Conservation (phyloP, 2,888 invertebrate genomes). For the Nemurella pictetii region DNA sequence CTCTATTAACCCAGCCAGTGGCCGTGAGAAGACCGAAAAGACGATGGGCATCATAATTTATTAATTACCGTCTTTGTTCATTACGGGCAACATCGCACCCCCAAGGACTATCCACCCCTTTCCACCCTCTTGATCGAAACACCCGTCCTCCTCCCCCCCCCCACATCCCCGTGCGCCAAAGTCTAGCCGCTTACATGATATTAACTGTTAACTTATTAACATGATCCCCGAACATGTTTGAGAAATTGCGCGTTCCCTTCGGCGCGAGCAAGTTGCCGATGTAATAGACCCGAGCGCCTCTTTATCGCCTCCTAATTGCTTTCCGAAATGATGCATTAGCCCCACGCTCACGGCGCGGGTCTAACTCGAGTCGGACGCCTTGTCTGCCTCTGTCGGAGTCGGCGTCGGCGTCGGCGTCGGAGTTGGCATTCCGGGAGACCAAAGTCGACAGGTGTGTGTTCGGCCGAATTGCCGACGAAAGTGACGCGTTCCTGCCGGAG, state of each 20-base stretch:
- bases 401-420: not conserved
- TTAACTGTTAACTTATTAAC: slow-evolving; percentile 1
- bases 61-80: slow-evolving; percentile 35
- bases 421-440: slow-evolving; percentile 6
- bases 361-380: not conserved
- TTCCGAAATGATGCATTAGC: not conserved
- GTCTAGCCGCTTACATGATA: not conserved
- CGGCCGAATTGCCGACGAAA: not conserved
- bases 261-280: not conserved
- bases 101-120: not conserved
- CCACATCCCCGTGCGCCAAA: too few relatives aligned
- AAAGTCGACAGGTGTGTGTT: slow-evolving; percentile 35
- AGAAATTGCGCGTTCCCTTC: not conserved
- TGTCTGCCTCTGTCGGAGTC: not conserved
- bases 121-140: too few relatives aligned
- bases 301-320: slow-evolving; percentile 1
- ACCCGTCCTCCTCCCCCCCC: too few relatives aligned
- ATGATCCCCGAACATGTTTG: not conserved
- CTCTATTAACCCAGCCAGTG: slow-evolving; percentile 31
- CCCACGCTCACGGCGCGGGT: not conserved
- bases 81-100: slow-evolving; percentile 5
- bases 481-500: not conserved
- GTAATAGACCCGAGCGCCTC: slow-evolving; percentile 11
- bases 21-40: not conserved
- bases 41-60: slow-evolving; percentile 35